Conservation (phyloP, 2,113 vertebrate species). For the Hyperoodon ampullatus region DNA sequence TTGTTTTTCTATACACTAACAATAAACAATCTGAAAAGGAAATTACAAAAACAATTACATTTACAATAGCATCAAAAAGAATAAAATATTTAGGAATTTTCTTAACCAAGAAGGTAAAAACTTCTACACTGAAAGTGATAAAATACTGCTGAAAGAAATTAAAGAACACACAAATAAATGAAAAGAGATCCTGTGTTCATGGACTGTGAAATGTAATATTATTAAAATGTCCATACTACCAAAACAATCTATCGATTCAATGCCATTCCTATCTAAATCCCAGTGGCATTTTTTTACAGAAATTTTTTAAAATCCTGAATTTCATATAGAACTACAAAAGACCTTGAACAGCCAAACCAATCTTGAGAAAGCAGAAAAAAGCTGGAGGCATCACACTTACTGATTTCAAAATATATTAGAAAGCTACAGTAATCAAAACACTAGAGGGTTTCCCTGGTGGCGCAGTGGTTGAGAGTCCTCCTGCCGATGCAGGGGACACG, state of each 20-base stretch:
- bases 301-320: not conserved
- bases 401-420: not conserved
- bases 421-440: not conserved
- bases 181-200: not conserved
- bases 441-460: too few relatives aligned
- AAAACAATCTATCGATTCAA: not conserved
- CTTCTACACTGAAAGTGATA: not conserved
- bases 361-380: not conserved
- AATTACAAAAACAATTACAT: not conserved
- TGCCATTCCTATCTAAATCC: not conserved
- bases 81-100: not conserved
- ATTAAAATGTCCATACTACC: not conserved
- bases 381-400: not conserved
- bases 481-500: too few relatives aligned
- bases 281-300: not conserved
- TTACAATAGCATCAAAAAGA: not conserved
- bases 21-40: not conserved
- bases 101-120: not conserved
- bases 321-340: not conserved
- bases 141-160: not conserved
- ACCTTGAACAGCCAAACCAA: not conserved
- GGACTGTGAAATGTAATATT: not conserved
- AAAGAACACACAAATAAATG: not conserved
- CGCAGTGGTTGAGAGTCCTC: too few relatives aligned
- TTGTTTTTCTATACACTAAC: not conserved